phyloP scores from a whole-genome alignment of 2,113 vertebrate species.

The Sturnus vulgaris region DNA sequence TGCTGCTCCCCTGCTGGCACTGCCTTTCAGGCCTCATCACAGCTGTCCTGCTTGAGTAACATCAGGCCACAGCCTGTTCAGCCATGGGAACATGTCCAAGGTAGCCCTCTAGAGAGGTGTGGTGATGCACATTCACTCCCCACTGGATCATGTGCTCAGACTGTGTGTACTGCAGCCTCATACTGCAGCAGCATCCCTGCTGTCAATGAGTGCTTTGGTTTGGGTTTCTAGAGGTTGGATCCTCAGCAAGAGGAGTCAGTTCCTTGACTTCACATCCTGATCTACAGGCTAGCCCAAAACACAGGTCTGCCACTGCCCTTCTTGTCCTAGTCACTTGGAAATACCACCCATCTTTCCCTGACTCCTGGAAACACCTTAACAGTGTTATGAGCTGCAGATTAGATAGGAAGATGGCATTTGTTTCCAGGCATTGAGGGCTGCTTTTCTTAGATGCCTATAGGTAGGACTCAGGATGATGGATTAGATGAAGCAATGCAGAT shows the following conservation, averaged over 20 bases:
- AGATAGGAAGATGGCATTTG: neutral
- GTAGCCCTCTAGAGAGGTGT: neutral
- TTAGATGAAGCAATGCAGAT: neutral
- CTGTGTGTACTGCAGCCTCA: neutral
- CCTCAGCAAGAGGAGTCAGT: neutral
- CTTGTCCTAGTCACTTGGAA: neutral
- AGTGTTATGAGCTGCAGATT: fast-evolving
- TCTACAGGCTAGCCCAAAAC: neutral
- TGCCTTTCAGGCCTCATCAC: neutral
- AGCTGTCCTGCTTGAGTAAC: neutral
- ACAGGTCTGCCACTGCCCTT: neutral
- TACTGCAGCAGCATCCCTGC: neutral
- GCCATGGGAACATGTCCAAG: neutral
- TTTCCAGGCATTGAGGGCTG: neutral
- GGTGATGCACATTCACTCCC: neutral
- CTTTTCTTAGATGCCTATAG: neutral
- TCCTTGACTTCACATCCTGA: neutral
- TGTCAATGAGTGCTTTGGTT: neutral
- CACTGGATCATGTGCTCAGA: neutral
- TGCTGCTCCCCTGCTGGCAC: neutral
- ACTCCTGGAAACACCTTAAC: neutral
- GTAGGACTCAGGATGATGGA: neutral
- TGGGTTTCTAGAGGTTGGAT: neutral
- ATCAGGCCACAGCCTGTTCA: neutral
- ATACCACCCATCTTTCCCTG: neutral